Evolutionary conservation across 2,113 vertebrate genomes (phyloP).

Genomic region (Cyprinus carpio): DNA sequence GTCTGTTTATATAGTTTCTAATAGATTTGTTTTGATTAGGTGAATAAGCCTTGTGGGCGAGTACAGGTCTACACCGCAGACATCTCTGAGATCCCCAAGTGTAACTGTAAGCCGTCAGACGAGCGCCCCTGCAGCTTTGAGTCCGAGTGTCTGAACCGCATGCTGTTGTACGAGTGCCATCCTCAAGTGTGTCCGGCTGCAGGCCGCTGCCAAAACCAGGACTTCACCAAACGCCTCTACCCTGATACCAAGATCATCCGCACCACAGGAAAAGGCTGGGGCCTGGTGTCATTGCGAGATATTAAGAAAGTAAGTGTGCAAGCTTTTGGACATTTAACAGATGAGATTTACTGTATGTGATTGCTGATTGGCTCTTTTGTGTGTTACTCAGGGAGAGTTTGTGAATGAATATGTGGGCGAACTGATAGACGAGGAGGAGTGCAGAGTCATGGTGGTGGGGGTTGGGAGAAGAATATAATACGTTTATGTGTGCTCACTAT

Average conservation of each 20-base stretch:
- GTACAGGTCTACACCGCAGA: constrained; percentile 96
- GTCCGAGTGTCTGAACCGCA: constrained; percentile 94
- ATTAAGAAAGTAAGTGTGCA: constrained; percentile 88
- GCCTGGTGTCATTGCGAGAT: constrained; percentile 87
- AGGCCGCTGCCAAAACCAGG: constrained; percentile 91
- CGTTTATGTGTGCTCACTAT: constrained; percentile 99
- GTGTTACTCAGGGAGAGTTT: constrained; percentile 86
- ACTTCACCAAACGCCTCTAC: constrained; percentile 95
- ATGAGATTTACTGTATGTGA: not conserved
- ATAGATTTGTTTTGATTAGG: constrained; percentile 68
- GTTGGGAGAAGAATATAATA: constrained; percentile 93
- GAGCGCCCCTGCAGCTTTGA: constrained; percentile 92
- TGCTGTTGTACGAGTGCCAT: constrained; percentile 98
- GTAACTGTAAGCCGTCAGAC: constrained; percentile 92
- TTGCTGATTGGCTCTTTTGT: not conserved
- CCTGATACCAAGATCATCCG: constrained; percentile 95
- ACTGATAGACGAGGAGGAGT: constrained; percentile 96
- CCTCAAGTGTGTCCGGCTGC: constrained; percentile 92
- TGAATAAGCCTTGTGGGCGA: constrained; percentile 90
- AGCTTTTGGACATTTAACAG: not conserved
- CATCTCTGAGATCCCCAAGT: constrained; percentile 95
- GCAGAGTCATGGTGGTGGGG: too few relatives aligned
- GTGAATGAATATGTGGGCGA: constrained; percentile 98
- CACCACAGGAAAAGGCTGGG: constrained; percentile 95
- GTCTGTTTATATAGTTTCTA: not conserved